These are phyloP conservation scores for Drosophila burlai DNA, from an alignment of 1,140 invertebrate species.

Conservation along the genomic window DNA sequence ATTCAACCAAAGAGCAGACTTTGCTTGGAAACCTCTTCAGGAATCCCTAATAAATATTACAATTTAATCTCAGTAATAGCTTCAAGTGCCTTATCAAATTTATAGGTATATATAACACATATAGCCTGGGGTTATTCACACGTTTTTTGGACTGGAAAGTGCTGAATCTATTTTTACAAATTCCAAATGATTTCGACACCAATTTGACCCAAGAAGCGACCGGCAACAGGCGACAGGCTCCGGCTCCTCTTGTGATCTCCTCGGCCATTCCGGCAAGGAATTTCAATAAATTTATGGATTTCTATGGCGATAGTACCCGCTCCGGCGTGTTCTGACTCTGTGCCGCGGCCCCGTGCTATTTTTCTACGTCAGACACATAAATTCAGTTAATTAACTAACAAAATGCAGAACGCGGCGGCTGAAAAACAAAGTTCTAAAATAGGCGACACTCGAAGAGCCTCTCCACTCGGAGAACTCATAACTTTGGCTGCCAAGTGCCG, in stretches of 20 bases:
- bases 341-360: constrained; percentile 79
- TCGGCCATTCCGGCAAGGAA: constrained; percentile 35
- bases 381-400: constrained; percentile 79
- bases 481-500: constrained; percentile 58
- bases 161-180: constrained; percentile 47
- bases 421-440: constrained; percentile 59
- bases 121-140: constrained; percentile 28
- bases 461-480: constrained; percentile 65
- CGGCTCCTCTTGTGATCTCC: constrained; percentile 1
- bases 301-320: constrained; percentile 53
- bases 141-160: constrained; percentile 1
- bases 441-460: constrained; percentile 66
- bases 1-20: background rate
- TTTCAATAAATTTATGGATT: constrained; percentile 69
- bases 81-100: constrained; percentile 8
- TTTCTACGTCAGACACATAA: constrained; percentile 80
- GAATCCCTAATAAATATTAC: background rate
- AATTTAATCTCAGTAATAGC: background rate
- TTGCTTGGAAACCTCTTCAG: background rate
- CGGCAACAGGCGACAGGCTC: constrained; percentile 15
- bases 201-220: constrained; percentile 30
- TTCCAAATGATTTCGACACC: constrained; percentile 43
- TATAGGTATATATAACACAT: background rate
- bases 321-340: constrained; percentile 52
- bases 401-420: constrained; percentile 33